phyloP scores from a whole-genome alignment of 2,888 invertebrate genomes.

The Mechanitis messenoides region DNA sequence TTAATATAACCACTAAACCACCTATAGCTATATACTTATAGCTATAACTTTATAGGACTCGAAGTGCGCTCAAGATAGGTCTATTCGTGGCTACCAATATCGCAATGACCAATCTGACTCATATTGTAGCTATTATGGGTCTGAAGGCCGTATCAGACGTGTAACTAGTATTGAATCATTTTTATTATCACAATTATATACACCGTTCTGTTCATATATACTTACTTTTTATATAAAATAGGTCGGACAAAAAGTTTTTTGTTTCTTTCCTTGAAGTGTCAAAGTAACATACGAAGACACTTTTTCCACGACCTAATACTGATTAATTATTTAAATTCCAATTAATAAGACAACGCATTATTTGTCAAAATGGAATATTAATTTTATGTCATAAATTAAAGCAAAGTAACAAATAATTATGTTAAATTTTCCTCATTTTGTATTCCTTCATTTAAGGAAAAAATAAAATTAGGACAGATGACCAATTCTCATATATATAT shows the following conservation, averaged over 20 bases:
- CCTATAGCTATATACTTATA: not conserved
- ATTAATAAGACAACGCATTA: no score
- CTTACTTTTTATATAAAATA: no score
- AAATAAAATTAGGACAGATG: not conserved
- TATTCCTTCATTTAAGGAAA: not conserved
- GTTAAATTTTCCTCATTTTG: no score
- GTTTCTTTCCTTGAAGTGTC: no score
- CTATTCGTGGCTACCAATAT: conserved; percentile 31
- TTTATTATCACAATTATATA: conserved; percentile 39
- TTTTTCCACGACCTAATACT: no score
- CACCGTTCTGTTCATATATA: not conserved
- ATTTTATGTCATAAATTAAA: no score
- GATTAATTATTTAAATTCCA: no score
- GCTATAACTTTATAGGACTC: not conserved
- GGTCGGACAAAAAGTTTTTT: no score
- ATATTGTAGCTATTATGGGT: conserved; percentile 49
- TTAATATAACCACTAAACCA: conserved; percentile 11
- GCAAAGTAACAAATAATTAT: no score
- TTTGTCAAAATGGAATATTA: no score
- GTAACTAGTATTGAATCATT: conserved; percentile 47
- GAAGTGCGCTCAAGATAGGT: not conserved
- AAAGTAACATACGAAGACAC: no score
- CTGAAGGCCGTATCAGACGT: conserved; percentile 52
- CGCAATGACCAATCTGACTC: conserved; percentile 53
- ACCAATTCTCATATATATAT: no score